Evolutionary conservation across 2,113 vertebrate species (phyloP).

Genomic region (Cairina moschata): DNA sequence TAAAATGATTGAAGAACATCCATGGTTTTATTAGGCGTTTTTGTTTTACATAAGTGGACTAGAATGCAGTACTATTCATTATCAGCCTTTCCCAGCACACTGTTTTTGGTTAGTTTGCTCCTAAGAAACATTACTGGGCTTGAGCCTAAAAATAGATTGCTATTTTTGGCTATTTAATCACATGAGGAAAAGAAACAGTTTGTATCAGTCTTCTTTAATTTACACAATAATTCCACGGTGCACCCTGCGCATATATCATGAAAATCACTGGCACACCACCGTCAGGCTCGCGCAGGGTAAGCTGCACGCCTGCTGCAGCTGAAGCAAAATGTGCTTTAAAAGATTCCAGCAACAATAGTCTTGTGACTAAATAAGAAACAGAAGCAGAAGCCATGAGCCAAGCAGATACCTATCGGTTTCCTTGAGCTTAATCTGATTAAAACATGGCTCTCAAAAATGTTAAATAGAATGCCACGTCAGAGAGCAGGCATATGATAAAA

Average conservation of each 20-base stretch:
- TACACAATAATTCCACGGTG: constrained; percentile 57
- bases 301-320: constrained; percentile 73
- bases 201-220: constrained; percentile 66
- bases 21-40: background rate
- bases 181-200: constrained; percentile 34
- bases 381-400: constrained; percentile 77
- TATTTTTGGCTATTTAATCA: constrained; percentile 73
- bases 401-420: constrained; percentile 83
- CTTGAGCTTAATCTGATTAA: constrained; percentile 86
- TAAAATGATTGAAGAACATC: background rate
- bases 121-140: constrained; percentile 56
- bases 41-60: constrained; percentile 13
- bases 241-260: background rate
- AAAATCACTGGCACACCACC: constrained; percentile 66
- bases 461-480: constrained; percentile 78
- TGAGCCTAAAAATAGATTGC: constrained; percentile 62
- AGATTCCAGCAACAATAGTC: constrained; percentile 82
- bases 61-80: background rate
- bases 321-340: constrained; percentile 76
- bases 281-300: constrained; percentile 44
- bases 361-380: constrained; percentile 85
- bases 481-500: constrained; percentile 76
- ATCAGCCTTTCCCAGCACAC: constrained; percentile 32
- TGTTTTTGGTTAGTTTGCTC: constrained; percentile 53
- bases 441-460: constrained; percentile 77